Conservation (phyloP, 2,888 invertebrate species). For the Cylloceria caligata region DNA sequence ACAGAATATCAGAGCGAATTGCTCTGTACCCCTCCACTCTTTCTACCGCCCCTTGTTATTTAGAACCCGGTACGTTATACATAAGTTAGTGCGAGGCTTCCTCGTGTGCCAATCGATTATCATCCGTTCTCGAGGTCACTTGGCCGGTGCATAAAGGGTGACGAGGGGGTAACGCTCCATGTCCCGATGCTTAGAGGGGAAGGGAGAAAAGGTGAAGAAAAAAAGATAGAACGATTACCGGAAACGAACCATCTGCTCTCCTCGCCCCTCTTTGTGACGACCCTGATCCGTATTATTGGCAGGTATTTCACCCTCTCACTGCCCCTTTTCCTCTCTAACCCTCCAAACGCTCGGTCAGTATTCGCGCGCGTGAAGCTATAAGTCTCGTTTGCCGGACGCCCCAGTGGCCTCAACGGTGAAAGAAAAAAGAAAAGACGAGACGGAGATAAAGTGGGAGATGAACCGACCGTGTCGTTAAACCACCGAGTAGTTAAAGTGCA, state of each 20-base stretch:
- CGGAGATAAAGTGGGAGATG: conserved; percentile 4
- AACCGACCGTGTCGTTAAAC: conserved; percentile 25
- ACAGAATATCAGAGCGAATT: conserved; percentile 54
- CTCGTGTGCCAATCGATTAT: conserved; percentile 69
- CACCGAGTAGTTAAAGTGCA: conserved; percentile 12
- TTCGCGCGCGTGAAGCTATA: conserved; percentile 18
- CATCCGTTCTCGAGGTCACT: conserved; percentile 66
- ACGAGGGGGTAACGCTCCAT: conserved; percentile 27
- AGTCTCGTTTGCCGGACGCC: conserved; percentile 13
- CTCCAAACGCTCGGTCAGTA: background rate
- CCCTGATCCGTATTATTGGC: conserved; percentile 21
- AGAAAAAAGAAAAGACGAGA: background rate
- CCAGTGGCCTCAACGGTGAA: background rate
- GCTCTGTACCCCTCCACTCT: conserved; percentile 41
- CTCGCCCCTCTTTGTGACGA: conserved; percentile 19
- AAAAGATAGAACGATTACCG: conserved; percentile 32
- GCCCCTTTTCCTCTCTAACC: no score
- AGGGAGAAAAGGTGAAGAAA: conserved; percentile 13
- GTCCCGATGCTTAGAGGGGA: conserved; percentile 15
- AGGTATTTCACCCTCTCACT: conserved; percentile 12
- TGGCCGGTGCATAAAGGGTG: conserved; percentile 42
- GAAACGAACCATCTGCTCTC: conserved; percentile 47
- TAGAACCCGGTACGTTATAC: conserved; percentile 68
- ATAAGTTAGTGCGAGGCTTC: conserved; percentile 68
- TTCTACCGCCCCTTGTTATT: conserved; percentile 60